A percentile compares a stretch with the other conserved stretches of the same genome.
phyloP scores from a whole-genome alignment of 1,140 invertebrate genomes.

The Chlorops oryzae region DNA sequence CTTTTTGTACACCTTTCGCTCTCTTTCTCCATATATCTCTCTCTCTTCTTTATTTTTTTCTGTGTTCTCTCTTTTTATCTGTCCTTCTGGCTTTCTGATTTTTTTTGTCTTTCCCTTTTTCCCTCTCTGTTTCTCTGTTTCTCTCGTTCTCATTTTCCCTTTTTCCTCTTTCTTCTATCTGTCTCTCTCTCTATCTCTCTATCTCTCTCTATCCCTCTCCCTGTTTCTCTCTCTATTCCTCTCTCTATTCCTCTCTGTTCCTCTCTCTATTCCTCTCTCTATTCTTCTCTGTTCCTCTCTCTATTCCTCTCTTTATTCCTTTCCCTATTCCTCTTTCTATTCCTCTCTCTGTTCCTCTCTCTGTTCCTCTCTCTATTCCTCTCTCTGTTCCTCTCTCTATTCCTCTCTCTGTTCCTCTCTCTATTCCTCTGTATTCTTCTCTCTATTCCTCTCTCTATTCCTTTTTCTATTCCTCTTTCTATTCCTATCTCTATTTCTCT shows the following conservation, averaged over 20 bases:
- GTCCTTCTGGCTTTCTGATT: constrained; percentile 17
- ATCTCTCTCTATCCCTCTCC: too few relatives aligned
- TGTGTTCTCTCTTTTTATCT: constrained; percentile 31
- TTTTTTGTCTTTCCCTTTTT: background rate
- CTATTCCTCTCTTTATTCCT: background rate
- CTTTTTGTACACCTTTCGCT: background rate
- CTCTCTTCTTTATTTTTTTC: constrained; percentile 16
- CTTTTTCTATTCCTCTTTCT: background rate
- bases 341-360: too few relatives aligned
- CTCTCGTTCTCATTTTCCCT: too few relatives aligned
- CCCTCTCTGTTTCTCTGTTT: background rate
- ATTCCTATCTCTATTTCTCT: background rate
- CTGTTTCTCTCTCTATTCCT: too few relatives aligned
- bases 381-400: background rate
- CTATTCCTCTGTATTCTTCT: background rate
- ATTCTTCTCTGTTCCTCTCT: background rate
- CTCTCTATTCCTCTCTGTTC: background rate
- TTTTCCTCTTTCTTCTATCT: too few relatives aligned
- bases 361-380: too few relatives aligned
- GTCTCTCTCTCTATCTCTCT: too few relatives aligned
- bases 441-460: background rate
- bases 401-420: background rate
- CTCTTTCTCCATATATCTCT: background rate
- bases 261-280: background rate
- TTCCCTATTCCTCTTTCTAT: background rate